phyloP scores from a whole-genome alignment of 2,888 invertebrate genomes.

The Dorcus parallelipipedus region DNA sequence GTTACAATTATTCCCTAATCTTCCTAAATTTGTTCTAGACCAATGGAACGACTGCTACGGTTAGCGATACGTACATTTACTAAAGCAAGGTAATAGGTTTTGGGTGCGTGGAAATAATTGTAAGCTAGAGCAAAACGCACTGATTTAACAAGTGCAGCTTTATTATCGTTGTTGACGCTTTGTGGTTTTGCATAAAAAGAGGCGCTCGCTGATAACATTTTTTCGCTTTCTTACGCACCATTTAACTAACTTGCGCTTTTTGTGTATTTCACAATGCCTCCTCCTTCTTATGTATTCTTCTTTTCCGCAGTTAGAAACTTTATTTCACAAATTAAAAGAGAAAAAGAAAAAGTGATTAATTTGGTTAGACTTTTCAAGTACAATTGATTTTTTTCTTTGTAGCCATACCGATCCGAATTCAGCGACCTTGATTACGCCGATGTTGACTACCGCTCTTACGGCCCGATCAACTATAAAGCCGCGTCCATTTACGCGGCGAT shows the following conservation, averaged over 20 bases:
- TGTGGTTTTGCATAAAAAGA: background rate
- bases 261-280: background rate
- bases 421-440: slow-evolving; percentile 86
- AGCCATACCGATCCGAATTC: slow-evolving; percentile 77
- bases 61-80: slow-evolving; percentile 86
- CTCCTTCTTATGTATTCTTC: too few species aligned
- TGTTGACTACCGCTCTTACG: slow-evolving; percentile 84
- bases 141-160: slow-evolving; percentile 5
- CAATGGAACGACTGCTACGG: slow-evolving; percentile 66
- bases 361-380: too few species aligned
- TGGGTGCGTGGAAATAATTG: slow-evolving; percentile 24
- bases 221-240: slow-evolving; percentile 29
- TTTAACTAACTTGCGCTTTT: slow-evolving; percentile 27
- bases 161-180: background rate
- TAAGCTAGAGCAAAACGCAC: slow-evolving; percentile 23
- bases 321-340: too few species aligned
- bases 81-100: slow-evolving; percentile 49
- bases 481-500: slow-evolving; percentile 79
- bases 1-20: slow-evolving; percentile 13
- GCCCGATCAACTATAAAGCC: slow-evolving; percentile 88
- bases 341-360: too few species aligned
- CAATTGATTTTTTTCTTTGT: slow-evolving; percentile 34
- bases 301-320: too few species aligned
- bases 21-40: slow-evolving; percentile 56
- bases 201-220: background rate